Base-by-base conservation (phyloP, 2,797 vertebrate species). In the Phylloscopus collybita region DNA sequence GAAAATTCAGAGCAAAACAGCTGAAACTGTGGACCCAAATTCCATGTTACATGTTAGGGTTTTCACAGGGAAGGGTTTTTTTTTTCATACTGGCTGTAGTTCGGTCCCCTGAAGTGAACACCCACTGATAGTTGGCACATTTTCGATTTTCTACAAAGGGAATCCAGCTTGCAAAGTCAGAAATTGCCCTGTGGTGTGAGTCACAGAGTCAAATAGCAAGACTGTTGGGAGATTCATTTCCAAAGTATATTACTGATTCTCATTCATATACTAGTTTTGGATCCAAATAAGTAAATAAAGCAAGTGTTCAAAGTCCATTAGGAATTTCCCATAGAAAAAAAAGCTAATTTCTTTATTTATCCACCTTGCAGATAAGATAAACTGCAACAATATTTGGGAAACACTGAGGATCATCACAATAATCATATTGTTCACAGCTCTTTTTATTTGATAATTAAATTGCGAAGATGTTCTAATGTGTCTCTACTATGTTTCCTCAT, bases 41-140 rank as follows among this genome's bases (percentile, higher is more conserved):
- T 75, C n/a, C 29, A 21, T 18, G 5, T 49, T 54, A 36, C 13
- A 65, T 0, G 0, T 14, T 17, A 56, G 7, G 4, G 19, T 36
- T 92, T 72, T 61, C 21, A 50, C 22, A 67, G 13, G 7, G 23
- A 88, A 92, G 5, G 3, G 7, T 0, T 59, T 75, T 72, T 44
- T 45, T 27, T 67, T 71, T 74, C 11, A 40, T 10, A 36, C 4
- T 15, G 20, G 4, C 8, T 76, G 16, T 54, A 34, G 13, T 62
- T 90, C 57, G 62, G 17, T 59, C 12, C 17, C 32, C 32, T 44
- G 45, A 82, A 54, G 32, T 16, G 34, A 72, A 61, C 26, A 57
- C 29, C 5, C 32, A 45, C 26, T 30, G 30, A 56, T 13, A 13
- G 6, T 0, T 56, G 27, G 4, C 11, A 57, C 11, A 45, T 60